Evolutionary conservation across 1,140 invertebrate species (phyloP).

Genomic region (Elysia chlorotica): DNA sequence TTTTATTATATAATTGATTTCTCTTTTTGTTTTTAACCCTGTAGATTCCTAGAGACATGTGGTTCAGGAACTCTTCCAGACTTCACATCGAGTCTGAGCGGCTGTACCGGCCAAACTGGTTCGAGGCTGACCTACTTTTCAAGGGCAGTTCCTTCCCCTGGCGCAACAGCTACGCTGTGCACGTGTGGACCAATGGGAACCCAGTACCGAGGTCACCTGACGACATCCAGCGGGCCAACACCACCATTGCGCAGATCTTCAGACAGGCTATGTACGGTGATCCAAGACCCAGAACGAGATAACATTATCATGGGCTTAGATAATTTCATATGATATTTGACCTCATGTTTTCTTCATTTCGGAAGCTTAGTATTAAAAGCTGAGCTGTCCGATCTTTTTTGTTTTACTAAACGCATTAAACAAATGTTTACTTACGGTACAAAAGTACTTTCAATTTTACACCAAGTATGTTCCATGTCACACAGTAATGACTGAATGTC

Average conservation of each 20-base stretch:
- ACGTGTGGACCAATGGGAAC: conserved; percentile 30
- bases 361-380: too few relatives aligned
- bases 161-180: conserved; percentile 29
- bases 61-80: conserved; percentile 19
- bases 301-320: too few relatives aligned
- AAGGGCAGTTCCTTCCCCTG: conserved; percentile 22
- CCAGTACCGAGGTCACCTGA: conserved; percentile 21
- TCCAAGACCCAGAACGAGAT: conserved; percentile 3
- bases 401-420: too few relatives aligned
- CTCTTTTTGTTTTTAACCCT: too few relatives aligned
- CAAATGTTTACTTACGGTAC: too few relatives aligned
- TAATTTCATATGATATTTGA: too few relatives aligned
- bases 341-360: too few relatives aligned
- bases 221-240: conserved; percentile 24
- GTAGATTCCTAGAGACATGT: conserved; percentile 30
- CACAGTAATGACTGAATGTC: too few relatives aligned
- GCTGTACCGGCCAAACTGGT: conserved; percentile 31
- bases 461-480: too few relatives aligned
- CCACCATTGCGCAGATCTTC: conserved; percentile 29
- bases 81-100: conserved; percentile 25
- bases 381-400: too few relatives aligned
- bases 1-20: too few relatives aligned
- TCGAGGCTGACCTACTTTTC: conserved; percentile 31
- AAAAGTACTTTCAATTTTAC: too few relatives aligned
- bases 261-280: conserved; percentile 26